A percentile compares a stretch with the other conserved stretches of the same genome.
phyloP scores from a whole-genome alignment of 2,797 vertebrate species.

The Clarias platycephalus region DNA sequence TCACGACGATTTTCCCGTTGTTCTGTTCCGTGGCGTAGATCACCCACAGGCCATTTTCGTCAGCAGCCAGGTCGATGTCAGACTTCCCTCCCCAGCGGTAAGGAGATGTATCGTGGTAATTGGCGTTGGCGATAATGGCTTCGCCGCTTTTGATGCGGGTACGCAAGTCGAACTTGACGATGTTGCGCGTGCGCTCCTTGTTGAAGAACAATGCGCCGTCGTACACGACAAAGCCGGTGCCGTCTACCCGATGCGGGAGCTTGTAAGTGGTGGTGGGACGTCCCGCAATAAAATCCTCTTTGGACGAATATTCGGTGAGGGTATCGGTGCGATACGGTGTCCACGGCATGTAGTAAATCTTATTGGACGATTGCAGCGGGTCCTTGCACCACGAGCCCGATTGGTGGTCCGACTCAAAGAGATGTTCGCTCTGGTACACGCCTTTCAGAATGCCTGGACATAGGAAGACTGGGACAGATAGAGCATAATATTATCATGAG shows the following conservation, averaged over 20 bases:
- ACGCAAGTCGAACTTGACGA: slow-evolving; percentile 95
- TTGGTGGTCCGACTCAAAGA: slow-evolving; percentile 97
- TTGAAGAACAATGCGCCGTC: slow-evolving; percentile 98
- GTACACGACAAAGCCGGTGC: slow-evolving; percentile 96
- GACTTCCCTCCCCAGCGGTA: slow-evolving; percentile 82
- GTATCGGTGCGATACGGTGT: slow-evolving; percentile 95
- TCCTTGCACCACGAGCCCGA: slow-evolving; percentile 99
- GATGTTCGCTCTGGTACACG: slow-evolving; percentile 96
- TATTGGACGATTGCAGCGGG: slow-evolving; percentile 94
- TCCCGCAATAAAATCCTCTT: slow-evolving; percentile 96
- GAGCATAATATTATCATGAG: slow-evolving; percentile 6
- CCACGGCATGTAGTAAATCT: slow-evolving; percentile 99
- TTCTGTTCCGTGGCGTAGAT: slow-evolving; percentile 82
- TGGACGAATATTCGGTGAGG: slow-evolving; percentile 94
- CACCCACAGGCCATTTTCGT: slow-evolving; percentile 81
- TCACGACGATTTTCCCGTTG: slow-evolving; percentile 79
- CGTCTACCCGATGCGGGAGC: slow-evolving; percentile 93
- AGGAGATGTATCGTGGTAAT: slow-evolving; percentile 80
- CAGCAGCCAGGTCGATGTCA: slow-evolving; percentile 79
- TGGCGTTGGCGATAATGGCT: slow-evolving; percentile 92
- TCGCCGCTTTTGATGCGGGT: slow-evolving; percentile 98
- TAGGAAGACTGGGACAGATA: slow-evolving; percentile 84
- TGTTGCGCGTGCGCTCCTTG: slow-evolving; percentile 97
- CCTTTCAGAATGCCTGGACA: slow-evolving; percentile 93
- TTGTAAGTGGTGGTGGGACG: slow-evolving; percentile 97